phyloP scores from a whole-genome alignment of 2,888 invertebrate genomes.

The Subacronicta megacephala region DNA sequence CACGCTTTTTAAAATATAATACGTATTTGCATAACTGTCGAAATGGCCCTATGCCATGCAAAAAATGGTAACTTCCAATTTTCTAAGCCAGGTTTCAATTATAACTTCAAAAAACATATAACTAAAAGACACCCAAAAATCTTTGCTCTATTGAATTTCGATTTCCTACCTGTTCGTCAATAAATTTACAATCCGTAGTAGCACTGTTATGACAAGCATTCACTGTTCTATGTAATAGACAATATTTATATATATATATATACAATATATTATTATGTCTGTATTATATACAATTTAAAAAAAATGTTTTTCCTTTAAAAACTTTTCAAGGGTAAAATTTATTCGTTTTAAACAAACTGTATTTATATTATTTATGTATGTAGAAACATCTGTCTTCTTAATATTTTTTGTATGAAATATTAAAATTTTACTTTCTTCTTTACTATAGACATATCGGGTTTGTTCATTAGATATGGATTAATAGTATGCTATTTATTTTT shows the following conservation, averaged over 20 bases:
- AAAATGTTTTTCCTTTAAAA: conserved; percentile 31
- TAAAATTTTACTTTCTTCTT: conserved; percentile 53
- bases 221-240: conserved; percentile 60
- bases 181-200: conserved; percentile 47
- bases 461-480: conserved; percentile 66
- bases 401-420: conserved; percentile 52
- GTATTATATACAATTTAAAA: conserved; percentile 14
- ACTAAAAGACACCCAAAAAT: no score
- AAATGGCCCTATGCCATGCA: no score
- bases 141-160: not conserved
- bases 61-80: no score
- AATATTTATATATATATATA: conserved; percentile 19
- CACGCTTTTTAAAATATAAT: conserved; percentile 49
- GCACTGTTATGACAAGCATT: conserved; percentile 59
- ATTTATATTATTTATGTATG: conserved; percentile 37
- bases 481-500: conserved; percentile 70
- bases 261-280: conserved; percentile 3
- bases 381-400: conserved; percentile 50
- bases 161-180: not conserved
- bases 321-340: not conserved
- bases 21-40: conserved; percentile 9
- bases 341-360: not conserved
- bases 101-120: no score
- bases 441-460: conserved; percentile 66
- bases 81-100: no score